Evolutionary conservation across 2,113 vertebrate genomes (phyloP).

Genomic region (Ctenomys sociabilis): DNA sequence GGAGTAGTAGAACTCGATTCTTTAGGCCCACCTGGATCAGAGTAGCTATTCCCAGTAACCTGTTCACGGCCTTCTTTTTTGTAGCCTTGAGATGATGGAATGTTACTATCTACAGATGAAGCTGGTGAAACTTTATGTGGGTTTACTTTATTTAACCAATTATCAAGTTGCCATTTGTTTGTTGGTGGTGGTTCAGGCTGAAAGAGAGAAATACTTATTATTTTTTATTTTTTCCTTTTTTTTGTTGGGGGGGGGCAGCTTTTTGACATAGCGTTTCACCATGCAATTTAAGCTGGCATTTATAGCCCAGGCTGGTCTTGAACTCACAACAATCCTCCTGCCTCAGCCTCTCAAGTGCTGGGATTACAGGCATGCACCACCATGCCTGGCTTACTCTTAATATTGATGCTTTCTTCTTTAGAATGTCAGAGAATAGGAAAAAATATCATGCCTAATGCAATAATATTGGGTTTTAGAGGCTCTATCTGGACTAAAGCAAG

Average conservation of each 20-base stretch:
- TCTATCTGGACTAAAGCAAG: constrained; percentile 8
- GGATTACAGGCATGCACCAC: too few relatives aligned
- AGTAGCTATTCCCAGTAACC: constrained; percentile 88
- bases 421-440: constrained; percentile 31
- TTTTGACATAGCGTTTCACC: too few relatives aligned
- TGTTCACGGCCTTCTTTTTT: constrained; percentile 95
- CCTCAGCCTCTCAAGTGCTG: too few relatives aligned
- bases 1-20: constrained; percentile 90
- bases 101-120: constrained; percentile 95
- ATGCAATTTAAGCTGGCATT: too few relatives aligned
- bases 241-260: too few relatives aligned
- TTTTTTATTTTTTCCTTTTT: neutral
- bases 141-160: constrained; percentile 98
- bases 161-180: constrained; percentile 99
- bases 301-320: too few relatives aligned
- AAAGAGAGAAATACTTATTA: constrained; percentile 58
- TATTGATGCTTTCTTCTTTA: neutral
- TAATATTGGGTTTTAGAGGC: neutral
- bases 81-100: constrained; percentile 93
- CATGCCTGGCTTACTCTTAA: neutral
- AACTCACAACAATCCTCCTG: too few relatives aligned
- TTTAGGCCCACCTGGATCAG: constrained; percentile 92
- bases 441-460: neutral
- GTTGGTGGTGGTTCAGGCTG: constrained; percentile 95
- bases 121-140: constrained; percentile 94